Base-by-base conservation (phyloP, 2,797 vertebrate genomes). In the Chrysocyon brachyurus region DNA sequence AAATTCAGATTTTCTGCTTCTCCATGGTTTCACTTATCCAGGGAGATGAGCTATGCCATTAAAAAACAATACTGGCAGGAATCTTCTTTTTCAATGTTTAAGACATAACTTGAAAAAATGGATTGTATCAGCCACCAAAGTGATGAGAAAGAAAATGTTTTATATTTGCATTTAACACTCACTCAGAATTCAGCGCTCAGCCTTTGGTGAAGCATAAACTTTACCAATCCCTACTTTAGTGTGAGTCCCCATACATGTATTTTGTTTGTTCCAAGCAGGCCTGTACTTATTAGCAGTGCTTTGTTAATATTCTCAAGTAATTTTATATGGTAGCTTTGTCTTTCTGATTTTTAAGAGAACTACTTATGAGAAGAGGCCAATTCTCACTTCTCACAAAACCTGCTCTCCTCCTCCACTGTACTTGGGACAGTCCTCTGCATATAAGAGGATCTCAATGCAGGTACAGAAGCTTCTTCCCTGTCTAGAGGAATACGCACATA, bases 81-180 rank as follows among this genome's bases (percentile, higher is more conserved):
- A 89, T 54, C 19, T 36, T 86, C 66, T 52, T 49, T 86, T 87
- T 92, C 21, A 66, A 66, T 46, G 49, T 93, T 81, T 94, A 91
- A 91, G 56, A 85, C 77, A 68, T 8, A 22, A 94, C 33, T 93
- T 84, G 24, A 64, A 59, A 95, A 92, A 95, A 46, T 24, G 56
- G 26, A 68, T 6, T 64, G 17, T 31, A 95, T 84, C 79, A 96
- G 57, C 19, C 91, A 14, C 49, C 22, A 78, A 61, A 24, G 93
- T 94, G 28, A 90, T 64, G 66, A 90, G 28, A 72, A 98, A 94
- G 61, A 96, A 87, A 82, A 85, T 79, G 73, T 81, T 92, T 94
- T 73, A 73, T 22, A 94, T 64, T 61, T 94, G 66, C 22, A 68
- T 91, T 91, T 87, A 83, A 57, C 3, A 28, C 22, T 52, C 61